Evolutionary conservation across 2,888 invertebrate genomes (phyloP).

Genomic region (Trachelus troglodyta): DNA sequence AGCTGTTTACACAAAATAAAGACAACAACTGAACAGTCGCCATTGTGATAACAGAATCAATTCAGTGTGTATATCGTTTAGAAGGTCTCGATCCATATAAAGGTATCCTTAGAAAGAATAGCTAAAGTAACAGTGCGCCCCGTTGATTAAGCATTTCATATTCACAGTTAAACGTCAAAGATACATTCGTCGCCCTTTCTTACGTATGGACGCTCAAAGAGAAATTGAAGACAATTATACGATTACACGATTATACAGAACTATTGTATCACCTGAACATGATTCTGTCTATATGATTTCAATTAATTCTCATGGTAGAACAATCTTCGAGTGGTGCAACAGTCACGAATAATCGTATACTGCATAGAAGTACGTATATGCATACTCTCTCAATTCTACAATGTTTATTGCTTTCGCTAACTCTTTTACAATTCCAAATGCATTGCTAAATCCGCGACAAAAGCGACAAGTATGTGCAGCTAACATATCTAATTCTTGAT

Average conservation of each 20-base stretch:
- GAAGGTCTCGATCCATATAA: conserved; percentile 9
- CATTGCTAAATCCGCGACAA: not conserved
- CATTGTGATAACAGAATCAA: conserved; percentile 37
- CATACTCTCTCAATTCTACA: not conserved
- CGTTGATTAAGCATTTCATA: not conserved
- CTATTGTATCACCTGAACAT: no score
- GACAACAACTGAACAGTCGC: conserved; percentile 65
- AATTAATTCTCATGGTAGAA: no score
- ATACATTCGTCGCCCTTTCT: not conserved
- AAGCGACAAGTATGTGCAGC: not conserved
- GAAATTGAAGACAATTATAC: not conserved
- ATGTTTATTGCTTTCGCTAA: not conserved
- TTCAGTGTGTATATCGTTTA: conserved; percentile 13
- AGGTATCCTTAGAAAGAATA: not conserved
- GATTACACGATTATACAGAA: no score
- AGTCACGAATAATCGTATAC: not conserved
- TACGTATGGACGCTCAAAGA: not conserved
- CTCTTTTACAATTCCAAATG: not conserved
- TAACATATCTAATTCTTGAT: not conserved
- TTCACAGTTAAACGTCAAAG: conserved; percentile 3
- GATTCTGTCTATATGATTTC: no score
- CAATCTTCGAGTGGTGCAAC: no score
- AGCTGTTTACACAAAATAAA: conserved; percentile 66
- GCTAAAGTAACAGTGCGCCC: not conserved
- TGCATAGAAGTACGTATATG: not conserved